Evolutionary conservation across 2,113 vertebrate genomes (phyloP).

Genomic region (Pseudois nayaur): DNA sequence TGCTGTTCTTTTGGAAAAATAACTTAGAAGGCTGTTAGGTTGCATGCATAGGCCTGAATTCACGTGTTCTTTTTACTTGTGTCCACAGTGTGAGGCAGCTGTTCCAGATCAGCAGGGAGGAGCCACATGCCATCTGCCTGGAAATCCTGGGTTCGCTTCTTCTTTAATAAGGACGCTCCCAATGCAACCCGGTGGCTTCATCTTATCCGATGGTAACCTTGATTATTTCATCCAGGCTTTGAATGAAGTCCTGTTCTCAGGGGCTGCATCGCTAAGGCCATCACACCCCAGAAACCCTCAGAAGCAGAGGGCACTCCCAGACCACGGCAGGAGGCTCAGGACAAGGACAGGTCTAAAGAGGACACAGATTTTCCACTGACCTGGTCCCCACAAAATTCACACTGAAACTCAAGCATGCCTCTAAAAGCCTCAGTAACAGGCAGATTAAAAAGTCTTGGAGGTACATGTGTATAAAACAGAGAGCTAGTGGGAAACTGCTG

Average conservation of each 20-base stretch:
- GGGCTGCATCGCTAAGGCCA: neutral
- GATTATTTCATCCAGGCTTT: neutral
- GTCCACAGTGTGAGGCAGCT: neutral
- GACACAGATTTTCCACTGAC: neutral
- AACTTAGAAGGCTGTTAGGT: conserved; percentile 17
- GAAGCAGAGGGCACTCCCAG: neutral
- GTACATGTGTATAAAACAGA: neutral
- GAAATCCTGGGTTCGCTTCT: neutral
- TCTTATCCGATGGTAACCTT: neutral
- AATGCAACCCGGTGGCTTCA: neutral
- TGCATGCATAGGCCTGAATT: neutral
- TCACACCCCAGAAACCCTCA: neutral
- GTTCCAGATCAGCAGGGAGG: neutral
- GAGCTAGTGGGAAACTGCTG: neutral
- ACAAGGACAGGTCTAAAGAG: neutral
- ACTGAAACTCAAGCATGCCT: neutral
- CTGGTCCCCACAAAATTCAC: neutral
- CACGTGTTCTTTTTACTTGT: neutral
- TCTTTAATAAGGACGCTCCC: neutral
- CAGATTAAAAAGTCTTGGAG: neutral
- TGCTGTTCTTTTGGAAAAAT: neutral
- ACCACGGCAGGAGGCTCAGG: neutral
- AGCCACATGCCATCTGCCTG: accelerated
- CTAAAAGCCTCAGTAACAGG: neutral
- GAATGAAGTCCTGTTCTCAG: neutral